Evolutionary conservation across 2,888 invertebrate species (phyloP), one percentile per base, ranked within the genome.

Genomic region (Bombylius major): DNA sequence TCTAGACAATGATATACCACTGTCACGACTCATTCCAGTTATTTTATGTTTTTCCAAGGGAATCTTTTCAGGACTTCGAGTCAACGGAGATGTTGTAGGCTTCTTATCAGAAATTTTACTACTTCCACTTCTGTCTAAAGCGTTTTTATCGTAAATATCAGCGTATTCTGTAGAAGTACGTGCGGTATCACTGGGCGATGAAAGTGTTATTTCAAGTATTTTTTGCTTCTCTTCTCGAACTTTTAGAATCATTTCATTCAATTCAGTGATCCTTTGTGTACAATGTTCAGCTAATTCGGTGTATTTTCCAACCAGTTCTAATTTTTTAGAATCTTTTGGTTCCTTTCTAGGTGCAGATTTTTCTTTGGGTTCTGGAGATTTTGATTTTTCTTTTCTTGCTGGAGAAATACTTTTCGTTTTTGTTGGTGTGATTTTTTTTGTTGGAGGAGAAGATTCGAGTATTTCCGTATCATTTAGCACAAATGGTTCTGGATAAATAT

Each of bases 171-270:
- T 74, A 4, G 73, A 73, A 53, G 69, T 68, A 3, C 67, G 67
- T 1, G 62, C 70, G 42, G 63, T 69, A 32, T 72, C 72, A 55
- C 70, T 71, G 11, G 56, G 54, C 9, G 73, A 74, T 2, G 70
- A 71, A 1, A 73, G 62, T 0, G 71, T 72, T 3, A 70, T 69
- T 58, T 75, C 75, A n/a, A 78, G 65, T 23, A 79, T 69, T 49
- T 74, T 71, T 50, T 75, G 70, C 59, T 78, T 79, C 63, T 82
- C 82, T 54, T 75, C 71, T n/a, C 82, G 75, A 7, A 82, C 77
- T 64, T 77, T 76, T n/a, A 76, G 73, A 13, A 83, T 81, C 63
- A 79, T 74, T 11, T 76, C 75, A 0, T 78, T 75, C 7, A 83
- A 65, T 56, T 78, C 77, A 4, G 77, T 75, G 50, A 83, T 82